Percentiles rank a stretch among this genome's conserved stretches.
Conservation (phyloP, 2,888 invertebrate species). For the Caenorhabditis becei region DNA sequence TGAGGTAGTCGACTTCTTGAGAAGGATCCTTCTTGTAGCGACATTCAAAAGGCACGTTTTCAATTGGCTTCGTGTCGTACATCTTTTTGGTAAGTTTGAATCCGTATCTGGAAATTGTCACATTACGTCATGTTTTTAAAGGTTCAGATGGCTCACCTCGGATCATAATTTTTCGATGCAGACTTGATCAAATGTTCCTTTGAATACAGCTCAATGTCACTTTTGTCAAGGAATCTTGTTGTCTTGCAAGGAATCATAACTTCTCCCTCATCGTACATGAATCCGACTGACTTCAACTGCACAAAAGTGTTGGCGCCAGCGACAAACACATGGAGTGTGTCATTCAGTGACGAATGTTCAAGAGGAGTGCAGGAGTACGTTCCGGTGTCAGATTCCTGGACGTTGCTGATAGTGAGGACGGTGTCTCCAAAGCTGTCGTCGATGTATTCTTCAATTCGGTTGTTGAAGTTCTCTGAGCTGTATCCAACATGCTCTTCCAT, state of each 20-base stretch:
- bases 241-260: constrained; percentile 61
- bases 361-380: constrained; percentile 53
- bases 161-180: constrained; percentile 62
- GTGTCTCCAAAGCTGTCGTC: constrained; percentile 29
- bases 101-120: constrained; percentile 38
- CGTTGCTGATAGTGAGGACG: constrained; percentile 36
- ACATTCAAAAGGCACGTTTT: constrained; percentile 49
- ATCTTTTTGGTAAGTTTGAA: constrained; percentile 58
- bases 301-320: constrained; percentile 43
- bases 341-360: constrained; percentile 54
- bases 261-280: constrained; percentile 41
- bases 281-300: constrained; percentile 25
- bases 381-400: constrained; percentile 62
- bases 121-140: not conserved
- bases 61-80: constrained; percentile 17
- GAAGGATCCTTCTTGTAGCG: constrained; percentile 17
- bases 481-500: constrained; percentile 36
- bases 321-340: constrained; percentile 64
- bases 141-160: constrained; percentile 29
- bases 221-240: constrained; percentile 42
- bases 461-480: constrained; percentile 12
- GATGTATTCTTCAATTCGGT: constrained; percentile 13
- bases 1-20: constrained; percentile 21
- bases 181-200: constrained; percentile 54
- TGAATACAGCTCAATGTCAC: constrained; percentile 54